Evolutionary conservation across 2,113 vertebrate species (phyloP).

Genomic region (Microcebus ravelobensis): DNA sequence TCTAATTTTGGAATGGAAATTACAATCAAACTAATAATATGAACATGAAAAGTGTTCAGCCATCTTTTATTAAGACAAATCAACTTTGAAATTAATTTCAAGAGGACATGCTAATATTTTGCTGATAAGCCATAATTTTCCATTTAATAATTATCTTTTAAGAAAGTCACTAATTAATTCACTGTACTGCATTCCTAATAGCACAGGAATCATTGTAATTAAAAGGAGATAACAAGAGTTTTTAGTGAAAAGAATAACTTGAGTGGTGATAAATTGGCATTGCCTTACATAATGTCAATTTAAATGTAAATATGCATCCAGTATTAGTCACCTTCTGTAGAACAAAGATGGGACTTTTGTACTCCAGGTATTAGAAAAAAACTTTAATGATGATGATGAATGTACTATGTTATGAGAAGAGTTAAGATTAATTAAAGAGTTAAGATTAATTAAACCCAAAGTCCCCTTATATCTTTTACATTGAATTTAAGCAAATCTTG

Average conservation of each 20-base stretch:
- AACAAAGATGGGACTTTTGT: not conserved
- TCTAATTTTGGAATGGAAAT: conserved; percentile 64
- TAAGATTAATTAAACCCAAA: not conserved
- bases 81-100: conserved; percentile 56
- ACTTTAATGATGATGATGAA: not conserved
- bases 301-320: conserved; percentile 67
- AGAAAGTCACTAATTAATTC: conserved; percentile 77
- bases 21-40: conserved; percentile 53
- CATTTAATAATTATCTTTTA: conserved; percentile 80
- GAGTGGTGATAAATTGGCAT: not conserved
- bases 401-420: not conserved
- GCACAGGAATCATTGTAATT: conserved; percentile 66
- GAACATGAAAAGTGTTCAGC: conserved; percentile 60
- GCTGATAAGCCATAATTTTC: conserved; percentile 76
- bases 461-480: not conserved
- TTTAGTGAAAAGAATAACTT: conserved; percentile 60
- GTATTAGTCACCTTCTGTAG: not conserved
- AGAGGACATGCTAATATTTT: conserved; percentile 71
- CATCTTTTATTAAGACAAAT: conserved; percentile 63
- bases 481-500: not conserved
- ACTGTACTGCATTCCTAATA: conserved; percentile 58
- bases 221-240: conserved; percentile 60
- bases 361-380: not conserved
- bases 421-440: not conserved
- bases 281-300: conserved; percentile 63